Base-by-base conservation (phyloP, 2,797 vertebrate species). In the Corythornis leucogaster region DNA sequence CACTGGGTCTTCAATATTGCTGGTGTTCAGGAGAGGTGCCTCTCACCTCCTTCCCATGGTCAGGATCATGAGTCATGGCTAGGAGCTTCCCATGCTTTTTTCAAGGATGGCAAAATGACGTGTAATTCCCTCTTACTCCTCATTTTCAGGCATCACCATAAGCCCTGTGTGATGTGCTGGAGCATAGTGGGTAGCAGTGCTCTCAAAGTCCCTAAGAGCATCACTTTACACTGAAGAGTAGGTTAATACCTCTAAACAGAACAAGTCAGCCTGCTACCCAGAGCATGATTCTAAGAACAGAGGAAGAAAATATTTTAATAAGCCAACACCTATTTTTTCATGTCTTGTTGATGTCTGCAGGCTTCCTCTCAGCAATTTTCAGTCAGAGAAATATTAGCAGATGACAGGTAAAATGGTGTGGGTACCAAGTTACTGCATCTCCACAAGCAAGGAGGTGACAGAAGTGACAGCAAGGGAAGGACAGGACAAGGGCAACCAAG, bases 21-120 rank as follows among this genome's bases (percentile, higher is more conserved):
- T 2, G 2, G 54, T n/a, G 46, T 48, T n/a, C 5, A 3, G 25
- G 16, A 75, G 15, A 78, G 18, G 11, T 10, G 16, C 3, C 5
- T 31, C 48, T 85, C 33, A 58, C 15, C 38, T 54, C 11, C 26
- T 40, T 43, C 48, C 67, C 0, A 0, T 2, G 1, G 9, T 50
- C 19, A 45, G 38, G 9, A 63, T 25, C 62, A 67, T 0, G 1
- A 9, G 51, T 40, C n/a, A 25, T 15, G 9, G 21, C 58, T 46
- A 59, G n/a, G 70, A 30, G 35, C 22, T 84, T 82, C 33, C 19
- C 35, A 68, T 8, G 4, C 21, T 77, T 55, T 71, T 76, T n/a
- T 82, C 45, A 77, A 31, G 61, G 9, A 3, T 66, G 30, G 51
- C 21, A 76, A 54, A 20, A 18, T 21, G 48, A 50, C 3, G 12